Base-by-base conservation (phyloP, 2,113 vertebrate species). In the Circaetus cinerascens region DNA sequence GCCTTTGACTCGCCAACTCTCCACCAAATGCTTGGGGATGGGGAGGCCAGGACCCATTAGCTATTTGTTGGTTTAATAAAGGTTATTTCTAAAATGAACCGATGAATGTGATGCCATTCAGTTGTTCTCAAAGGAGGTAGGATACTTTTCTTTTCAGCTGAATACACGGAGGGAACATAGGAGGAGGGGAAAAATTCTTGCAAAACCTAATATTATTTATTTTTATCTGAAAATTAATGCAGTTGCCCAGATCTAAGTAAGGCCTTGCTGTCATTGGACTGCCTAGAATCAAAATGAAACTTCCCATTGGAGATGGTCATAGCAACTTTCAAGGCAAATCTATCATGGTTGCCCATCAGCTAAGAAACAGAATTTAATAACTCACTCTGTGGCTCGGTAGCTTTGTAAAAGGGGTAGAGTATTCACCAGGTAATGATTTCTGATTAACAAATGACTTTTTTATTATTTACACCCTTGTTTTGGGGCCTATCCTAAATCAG, bases 41-140 rank as follows among this genome's bases (percentile, higher is more conserved):
- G 14, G 6, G 12, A 59, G 11, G 15, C 40, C 22, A 41, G 0
- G 1, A 50, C 20, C 40, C 1, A 0, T 46, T 51, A 72, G 10
- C 53, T 45, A 1, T n/a, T 80, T n/a, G 4, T 21, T 30, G 7
- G 6, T 30, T 34, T 57, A 62, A 40, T 51, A 57, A 21, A 25
- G 13, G 10, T 40, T 48, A 11, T 63, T 96, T 84, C 81, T 50
- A 23, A 48, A 84, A 38, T 19, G 4, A 63, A 16, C 21, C 5
- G 23, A 6, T n/a, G 11, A 75, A 6, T 7, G 5, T 30, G 34
- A 26, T 16, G 48, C 41, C 12, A 6, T 36, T 72, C 32, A 9
- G 2, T 60, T 45, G 38, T 60, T 48, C 36, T 51, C 22, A 9
- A 64, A 56, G 10, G 13, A 86, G 43, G n/a, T 21, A 13, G 0